These are phyloP conservation scores for Lacanobia oleracea DNA, from an alignment of 2,888 invertebrate species.

Conservation along the genomic window DNA sequence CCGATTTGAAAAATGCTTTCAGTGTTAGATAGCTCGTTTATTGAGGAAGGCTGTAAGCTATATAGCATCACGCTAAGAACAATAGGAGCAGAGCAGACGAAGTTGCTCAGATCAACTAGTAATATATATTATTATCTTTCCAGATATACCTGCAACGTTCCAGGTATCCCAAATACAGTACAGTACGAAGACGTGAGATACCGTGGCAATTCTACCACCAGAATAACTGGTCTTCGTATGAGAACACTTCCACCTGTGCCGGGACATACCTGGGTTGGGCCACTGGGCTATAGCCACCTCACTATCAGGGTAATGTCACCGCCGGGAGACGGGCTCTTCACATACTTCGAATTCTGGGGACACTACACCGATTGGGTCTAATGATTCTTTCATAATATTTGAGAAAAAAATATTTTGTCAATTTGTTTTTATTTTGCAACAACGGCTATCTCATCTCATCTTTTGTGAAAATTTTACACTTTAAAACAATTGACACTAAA, in stretches of 20 bases:
- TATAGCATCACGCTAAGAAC: too few relatives aligned
- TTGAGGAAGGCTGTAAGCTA: too few relatives aligned
- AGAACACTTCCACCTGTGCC: too few relatives aligned
- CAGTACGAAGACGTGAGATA: neutral
- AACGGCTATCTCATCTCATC: too few relatives aligned
- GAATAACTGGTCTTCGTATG: neutral
- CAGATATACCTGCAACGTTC: neutral
- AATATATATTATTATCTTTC: neutral
- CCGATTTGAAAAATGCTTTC: too few relatives aligned
- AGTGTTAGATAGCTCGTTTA: too few relatives aligned
- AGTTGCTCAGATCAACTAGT: too few relatives aligned
- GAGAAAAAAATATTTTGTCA: neutral
- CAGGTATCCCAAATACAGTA: neutral
- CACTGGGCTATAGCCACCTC: neutral
- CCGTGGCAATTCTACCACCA: conserved; percentile 5
- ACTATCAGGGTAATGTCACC: neutral
- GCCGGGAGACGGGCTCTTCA: neutral
- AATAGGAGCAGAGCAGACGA: too few relatives aligned
- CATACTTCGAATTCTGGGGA: neutral
- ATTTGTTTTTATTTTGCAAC: too few relatives aligned
- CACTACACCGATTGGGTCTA: conserved; percentile 4
- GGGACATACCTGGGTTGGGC: neutral
- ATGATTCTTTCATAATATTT: neutral
- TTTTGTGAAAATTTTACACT: too few relatives aligned
- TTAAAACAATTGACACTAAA: too few relatives aligned